phyloP scores from a whole-genome alignment of 2,113 vertebrate genomes.

The Heterocephalus glaber region DNA sequence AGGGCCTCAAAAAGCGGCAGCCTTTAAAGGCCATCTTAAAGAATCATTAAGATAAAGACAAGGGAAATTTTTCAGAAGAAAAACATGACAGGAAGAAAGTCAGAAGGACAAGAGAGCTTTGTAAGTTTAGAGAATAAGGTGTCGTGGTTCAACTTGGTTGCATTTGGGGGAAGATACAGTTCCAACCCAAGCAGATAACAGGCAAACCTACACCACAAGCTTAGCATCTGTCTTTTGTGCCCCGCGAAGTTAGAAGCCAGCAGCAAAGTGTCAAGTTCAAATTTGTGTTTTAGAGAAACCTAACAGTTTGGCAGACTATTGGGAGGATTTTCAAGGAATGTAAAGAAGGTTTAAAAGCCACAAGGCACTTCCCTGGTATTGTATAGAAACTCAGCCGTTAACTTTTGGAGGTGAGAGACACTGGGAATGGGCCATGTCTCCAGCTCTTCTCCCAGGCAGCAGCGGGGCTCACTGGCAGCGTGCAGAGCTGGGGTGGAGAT shows the following conservation, averaged over 20 bases:
- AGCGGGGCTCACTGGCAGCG: not conserved
- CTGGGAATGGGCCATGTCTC: not conserved
- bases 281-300: not conserved
- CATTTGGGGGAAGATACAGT: not conserved
- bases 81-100: not conserved
- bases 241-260: not conserved
- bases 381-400: not conserved
- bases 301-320: not conserved
- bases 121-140: not conserved
- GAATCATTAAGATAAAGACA: not conserved
- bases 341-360: conserved; percentile 1
- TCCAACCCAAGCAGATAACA: not conserved
- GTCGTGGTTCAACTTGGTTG: not conserved
- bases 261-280: not conserved
- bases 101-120: not conserved
- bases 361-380: not conserved
- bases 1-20: not conserved
- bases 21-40: not conserved
- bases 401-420: not conserved
- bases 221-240: not conserved
- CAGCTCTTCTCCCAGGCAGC: not conserved
- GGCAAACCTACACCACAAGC: not conserved
- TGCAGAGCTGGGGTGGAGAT: not conserved
- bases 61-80: not conserved
- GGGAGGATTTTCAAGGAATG: not conserved